Conservation (phyloP, 2,888 invertebrate species). For the Atrina japonica region DNA sequence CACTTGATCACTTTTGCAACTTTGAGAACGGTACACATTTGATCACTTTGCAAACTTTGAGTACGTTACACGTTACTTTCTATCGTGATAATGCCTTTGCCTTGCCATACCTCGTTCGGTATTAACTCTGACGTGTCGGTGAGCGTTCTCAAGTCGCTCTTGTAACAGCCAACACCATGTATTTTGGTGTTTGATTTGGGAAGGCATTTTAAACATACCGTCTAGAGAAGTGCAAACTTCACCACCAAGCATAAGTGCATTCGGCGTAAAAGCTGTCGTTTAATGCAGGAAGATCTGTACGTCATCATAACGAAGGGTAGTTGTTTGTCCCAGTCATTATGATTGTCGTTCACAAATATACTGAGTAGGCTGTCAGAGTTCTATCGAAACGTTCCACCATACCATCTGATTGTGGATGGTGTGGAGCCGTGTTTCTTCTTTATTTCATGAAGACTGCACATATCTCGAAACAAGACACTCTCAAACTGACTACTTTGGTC, state of each 20-base stretch:
- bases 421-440: slow-evolving; percentile 45
- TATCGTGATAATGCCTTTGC: slow-evolving; percentile 16
- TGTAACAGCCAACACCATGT: slow-evolving; percentile 47
- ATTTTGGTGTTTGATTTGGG: slow-evolving; percentile 29
- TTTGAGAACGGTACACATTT: too few species aligned
- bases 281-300: slow-evolving; percentile 43
- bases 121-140: slow-evolving; percentile 1
- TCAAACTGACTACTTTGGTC: slow-evolving; percentile 46
- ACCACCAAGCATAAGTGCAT: slow-evolving; percentile 43
- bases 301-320: slow-evolving; percentile 50
- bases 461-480: slow-evolving; percentile 38
- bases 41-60: too few species aligned
- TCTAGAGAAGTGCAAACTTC: slow-evolving; percentile 43
- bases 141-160: slow-evolving; percentile 36
- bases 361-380: slow-evolving; percentile 41
- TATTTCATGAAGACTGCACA: slow-evolving; percentile 39
- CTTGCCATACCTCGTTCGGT: slow-evolving; percentile 19
- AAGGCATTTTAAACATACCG: slow-evolving; percentile 41
- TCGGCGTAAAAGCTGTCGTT: slow-evolving; percentile 43
- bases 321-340: slow-evolving; percentile 21
- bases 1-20: too few species aligned
- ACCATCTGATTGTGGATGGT: slow-evolving; percentile 37
- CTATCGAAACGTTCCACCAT: slow-evolving; percentile 28
- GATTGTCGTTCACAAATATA: slow-evolving; percentile 27
- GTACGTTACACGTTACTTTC: too few species aligned